These are phyloP conservation scores for Venturia canescens DNA, from an alignment of 1,140 invertebrate species.

Conservation along the genomic window DNA sequence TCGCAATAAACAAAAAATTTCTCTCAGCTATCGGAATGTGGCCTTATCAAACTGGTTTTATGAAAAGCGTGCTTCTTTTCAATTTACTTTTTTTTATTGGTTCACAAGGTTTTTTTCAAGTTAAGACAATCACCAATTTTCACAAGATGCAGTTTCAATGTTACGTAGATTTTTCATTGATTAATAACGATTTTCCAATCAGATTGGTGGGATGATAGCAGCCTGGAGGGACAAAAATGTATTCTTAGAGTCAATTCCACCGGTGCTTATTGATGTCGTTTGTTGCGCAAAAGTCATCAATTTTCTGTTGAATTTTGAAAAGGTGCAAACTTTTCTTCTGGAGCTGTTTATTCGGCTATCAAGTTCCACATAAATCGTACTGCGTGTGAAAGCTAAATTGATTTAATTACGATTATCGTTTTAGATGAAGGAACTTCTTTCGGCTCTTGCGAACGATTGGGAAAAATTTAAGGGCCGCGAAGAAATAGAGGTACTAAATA, in stretches of 20 bases:
- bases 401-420: not conserved
- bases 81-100: slow-evolving; percentile 51
- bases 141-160: too few relatives aligned
- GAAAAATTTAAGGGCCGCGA: slow-evolving; percentile 35
- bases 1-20: slow-evolving; percentile 36
- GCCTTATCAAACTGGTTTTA: slow-evolving; percentile 55
- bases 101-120: slow-evolving; percentile 58
- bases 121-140: slow-evolving; percentile 37
- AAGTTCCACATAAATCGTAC: not conserved
- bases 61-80: slow-evolving; percentile 48
- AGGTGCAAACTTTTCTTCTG: not conserved
- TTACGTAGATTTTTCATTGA: not conserved
- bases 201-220: slow-evolving; percentile 55
- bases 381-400: not conserved
- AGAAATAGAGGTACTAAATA: slow-evolving; percentile 54
- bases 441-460: slow-evolving; percentile 60
- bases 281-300: slow-evolving; percentile 61
- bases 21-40: slow-evolving; percentile 56
- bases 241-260: slow-evolving; percentile 56
- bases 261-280: slow-evolving; percentile 59
- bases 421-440: slow-evolving; percentile 60
- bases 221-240: slow-evolving; percentile 48
- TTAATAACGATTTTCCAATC: not conserved
- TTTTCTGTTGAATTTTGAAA: slow-evolving; percentile 45
- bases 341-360: not conserved